A percentile compares a stretch with the other conserved stretches of the same genome.
Evolutionary conservation across 2,797 vertebrate species (phyloP).

Genomic region (Karalla daura): DNA sequence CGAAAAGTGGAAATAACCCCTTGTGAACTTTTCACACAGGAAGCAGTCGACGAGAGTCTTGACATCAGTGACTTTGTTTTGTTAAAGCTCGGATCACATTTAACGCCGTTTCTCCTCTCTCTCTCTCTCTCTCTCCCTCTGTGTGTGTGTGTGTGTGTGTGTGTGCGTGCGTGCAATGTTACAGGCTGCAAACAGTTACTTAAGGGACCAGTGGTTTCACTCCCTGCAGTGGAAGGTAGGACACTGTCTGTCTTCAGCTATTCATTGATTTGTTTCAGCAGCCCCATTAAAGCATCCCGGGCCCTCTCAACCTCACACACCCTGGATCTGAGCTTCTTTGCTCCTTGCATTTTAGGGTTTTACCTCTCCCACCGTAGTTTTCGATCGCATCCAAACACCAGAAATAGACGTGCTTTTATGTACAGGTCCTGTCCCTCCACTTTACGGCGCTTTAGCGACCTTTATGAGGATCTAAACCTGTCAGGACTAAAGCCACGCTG

Average conservation of each 20-base stretch:
- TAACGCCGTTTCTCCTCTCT: no score
- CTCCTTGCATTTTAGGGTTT: background rate
- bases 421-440: background rate
- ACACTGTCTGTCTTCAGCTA: conserved; percentile 32
- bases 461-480: conserved; percentile 20
- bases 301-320: no score
- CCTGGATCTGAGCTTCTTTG: background rate
- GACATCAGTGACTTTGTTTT: background rate
- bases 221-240: conserved; percentile 99
- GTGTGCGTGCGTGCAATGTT: conserved; percentile 35
- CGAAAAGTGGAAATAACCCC: no score
- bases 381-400: background rate
- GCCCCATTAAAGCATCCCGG: background rate
- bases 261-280: conserved; percentile 35
- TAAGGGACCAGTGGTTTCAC: conserved; percentile 99
- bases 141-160: conserved; percentile 17
- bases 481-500: background rate
- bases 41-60: no score
- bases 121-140: conserved; percentile 26
- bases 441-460: background rate
- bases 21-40: no score
- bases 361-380: background rate
- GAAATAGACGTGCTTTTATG: background rate
- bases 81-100: background rate
- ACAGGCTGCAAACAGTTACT: conserved; percentile 98